Percentiles rank a stretch among this genome's conserved stretches.
Conservation (phyloP, 2,888 invertebrate genomes). For the Acrocyrtus sp. region DNA sequence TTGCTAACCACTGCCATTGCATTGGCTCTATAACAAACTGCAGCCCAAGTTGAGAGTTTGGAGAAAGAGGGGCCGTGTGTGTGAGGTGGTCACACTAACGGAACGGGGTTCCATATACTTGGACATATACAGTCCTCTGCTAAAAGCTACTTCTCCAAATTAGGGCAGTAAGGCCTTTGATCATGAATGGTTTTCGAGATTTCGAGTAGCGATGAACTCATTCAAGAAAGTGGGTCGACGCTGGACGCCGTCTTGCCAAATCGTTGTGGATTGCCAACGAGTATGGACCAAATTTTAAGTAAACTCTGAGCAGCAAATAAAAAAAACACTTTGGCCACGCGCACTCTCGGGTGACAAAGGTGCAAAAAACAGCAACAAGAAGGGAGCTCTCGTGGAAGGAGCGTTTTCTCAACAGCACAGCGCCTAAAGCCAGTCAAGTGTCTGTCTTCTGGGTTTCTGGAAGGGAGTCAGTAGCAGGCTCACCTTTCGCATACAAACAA, state of each 20-base stretch:
- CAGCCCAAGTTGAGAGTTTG: too few species aligned
- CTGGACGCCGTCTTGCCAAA: slow-evolving; percentile 53
- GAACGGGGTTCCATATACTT: too few species aligned
- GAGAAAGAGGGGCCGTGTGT: too few species aligned
- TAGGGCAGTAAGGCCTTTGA: slow-evolving; percentile 52
- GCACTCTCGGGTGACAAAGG: slow-evolving; percentile 13
- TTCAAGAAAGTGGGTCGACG: slow-evolving; percentile 63
- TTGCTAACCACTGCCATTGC: too few species aligned
- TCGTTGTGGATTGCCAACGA: slow-evolving; percentile 50
- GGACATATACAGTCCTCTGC: too few species aligned
- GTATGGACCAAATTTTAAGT: slow-evolving; percentile 52
- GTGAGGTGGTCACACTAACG: too few species aligned
- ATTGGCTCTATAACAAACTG: too few species aligned
- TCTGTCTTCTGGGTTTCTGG: slow-evolving; percentile 23
- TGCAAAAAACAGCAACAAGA: not conserved
- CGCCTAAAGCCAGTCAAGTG: slow-evolving; percentile 37
- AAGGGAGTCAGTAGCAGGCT: slow-evolving; percentile 35
- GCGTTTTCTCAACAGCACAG: not conserved
- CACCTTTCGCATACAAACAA: slow-evolving; percentile 44
- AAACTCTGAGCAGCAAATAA: too few species aligned
- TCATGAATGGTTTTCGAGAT: slow-evolving; percentile 61
- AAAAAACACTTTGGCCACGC: slow-evolving; percentile 46
- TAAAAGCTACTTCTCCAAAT: too few species aligned
- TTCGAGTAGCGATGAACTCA: slow-evolving; percentile 63
- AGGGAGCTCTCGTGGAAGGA: not conserved